Conservation (phyloP, 2,113 vertebrate species). For the Centropus bengalensis region DNA sequence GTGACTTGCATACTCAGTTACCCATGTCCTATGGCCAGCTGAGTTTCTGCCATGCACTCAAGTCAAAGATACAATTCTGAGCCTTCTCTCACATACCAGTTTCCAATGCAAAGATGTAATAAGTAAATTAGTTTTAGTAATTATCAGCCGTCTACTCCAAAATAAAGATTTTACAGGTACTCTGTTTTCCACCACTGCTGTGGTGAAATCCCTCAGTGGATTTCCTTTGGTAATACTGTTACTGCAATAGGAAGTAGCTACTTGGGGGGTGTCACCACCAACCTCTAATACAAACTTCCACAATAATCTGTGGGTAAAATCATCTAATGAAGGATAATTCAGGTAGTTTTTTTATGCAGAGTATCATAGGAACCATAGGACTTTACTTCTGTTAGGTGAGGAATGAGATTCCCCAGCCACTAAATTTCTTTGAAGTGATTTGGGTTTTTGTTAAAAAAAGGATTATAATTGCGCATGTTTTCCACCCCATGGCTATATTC, state of each 20-base stretch:
- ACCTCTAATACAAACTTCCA: background rate
- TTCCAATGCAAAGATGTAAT: background rate
- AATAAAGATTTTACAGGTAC: background rate
- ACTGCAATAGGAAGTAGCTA: background rate
- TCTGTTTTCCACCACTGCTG: background rate
- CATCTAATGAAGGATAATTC: background rate
- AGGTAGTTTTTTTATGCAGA: background rate
- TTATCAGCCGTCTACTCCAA: background rate
- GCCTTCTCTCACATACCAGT: background rate
- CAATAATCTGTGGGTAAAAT: background rate
- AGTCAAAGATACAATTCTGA: background rate
- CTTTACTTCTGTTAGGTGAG: background rate
- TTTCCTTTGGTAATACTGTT: background rate
- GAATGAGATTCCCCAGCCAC: background rate
- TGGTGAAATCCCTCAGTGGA: background rate
- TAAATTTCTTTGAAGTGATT: background rate
- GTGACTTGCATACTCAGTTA: background rate
- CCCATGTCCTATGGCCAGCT: background rate
- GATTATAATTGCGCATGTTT: background rate
- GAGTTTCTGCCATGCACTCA: background rate
- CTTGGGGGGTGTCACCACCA: background rate
- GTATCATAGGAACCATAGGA: background rate
- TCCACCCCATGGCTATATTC: background rate
- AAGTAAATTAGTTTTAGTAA: background rate
- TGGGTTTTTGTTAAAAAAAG: background rate